Evolutionary conservation across 2,797 vertebrate genomes (phyloP).

Genomic region (Sebastes baramenuke): DNA sequence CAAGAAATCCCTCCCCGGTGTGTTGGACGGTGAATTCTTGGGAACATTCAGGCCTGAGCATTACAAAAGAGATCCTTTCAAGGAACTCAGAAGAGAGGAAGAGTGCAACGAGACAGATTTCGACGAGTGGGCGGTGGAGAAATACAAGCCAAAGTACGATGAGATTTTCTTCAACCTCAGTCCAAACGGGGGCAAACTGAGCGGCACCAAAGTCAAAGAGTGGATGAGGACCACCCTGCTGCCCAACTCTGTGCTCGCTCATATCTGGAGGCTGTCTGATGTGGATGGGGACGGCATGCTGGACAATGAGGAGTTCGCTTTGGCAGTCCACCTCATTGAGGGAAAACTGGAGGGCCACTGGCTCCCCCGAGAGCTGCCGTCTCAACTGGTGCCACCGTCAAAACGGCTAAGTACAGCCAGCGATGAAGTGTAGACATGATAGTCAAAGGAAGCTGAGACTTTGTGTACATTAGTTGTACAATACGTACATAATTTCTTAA

Average conservation of each 20-base stretch:
- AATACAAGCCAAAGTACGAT: slow-evolving; percentile 91
- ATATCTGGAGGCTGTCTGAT: slow-evolving; percentile 92
- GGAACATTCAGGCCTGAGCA: slow-evolving; percentile 83
- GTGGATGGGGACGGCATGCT: slow-evolving; percentile 91
- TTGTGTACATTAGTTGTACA: neutral
- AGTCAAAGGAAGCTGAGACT: neutral
- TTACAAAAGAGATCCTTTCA: slow-evolving; percentile 81
- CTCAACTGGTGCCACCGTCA: slow-evolving; percentile 88
- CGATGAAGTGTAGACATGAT: slow-evolving; percentile 23
- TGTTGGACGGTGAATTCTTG: slow-evolving; percentile 87
- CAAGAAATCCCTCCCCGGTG: slow-evolving; percentile 73
- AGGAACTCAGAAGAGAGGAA: slow-evolving; percentile 67
- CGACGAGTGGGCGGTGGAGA: slow-evolving; percentile 87
- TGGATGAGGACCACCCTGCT: slow-evolving; percentile 91
- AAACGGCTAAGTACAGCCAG: slow-evolving; percentile 81
- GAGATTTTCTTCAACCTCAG: slow-evolving; percentile 93
- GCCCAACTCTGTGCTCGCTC: slow-evolving; percentile 89
- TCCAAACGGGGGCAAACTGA: slow-evolving; percentile 88
- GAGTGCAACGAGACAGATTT: slow-evolving; percentile 57
- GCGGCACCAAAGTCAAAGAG: slow-evolving; percentile 86
- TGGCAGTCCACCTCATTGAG: slow-evolving; percentile 90
- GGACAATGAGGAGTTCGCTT: slow-evolving; percentile 92
- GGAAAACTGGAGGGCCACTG: slow-evolving; percentile 90
- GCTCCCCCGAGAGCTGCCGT: slow-evolving; percentile 87
- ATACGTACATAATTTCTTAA: neutral